Conservation (phyloP, 2,113 vertebrate genomes). For the Sceloporus undulatus region DNA sequence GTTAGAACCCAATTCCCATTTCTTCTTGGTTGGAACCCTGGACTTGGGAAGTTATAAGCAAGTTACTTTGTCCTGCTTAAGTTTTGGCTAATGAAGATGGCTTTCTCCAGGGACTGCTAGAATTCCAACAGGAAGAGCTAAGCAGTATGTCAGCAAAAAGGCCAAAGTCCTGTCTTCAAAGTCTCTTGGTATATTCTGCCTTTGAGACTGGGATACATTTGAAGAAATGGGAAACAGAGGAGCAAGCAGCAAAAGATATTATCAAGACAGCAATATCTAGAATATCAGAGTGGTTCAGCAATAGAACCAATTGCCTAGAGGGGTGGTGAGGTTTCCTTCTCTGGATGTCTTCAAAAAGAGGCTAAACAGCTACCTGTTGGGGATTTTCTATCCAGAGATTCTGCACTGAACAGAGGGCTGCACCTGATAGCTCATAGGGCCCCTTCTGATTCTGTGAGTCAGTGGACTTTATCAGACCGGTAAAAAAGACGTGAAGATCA, state of each 20-base stretch:
- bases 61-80: neutral
- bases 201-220: neutral
- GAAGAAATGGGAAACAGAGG: neutral
- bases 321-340: too few species aligned
- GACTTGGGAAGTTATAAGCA: neutral
- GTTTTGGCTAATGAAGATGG: neutral
- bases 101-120: neutral
- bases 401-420: too few species aligned
- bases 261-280: neutral
- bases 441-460: too few species aligned
- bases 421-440: too few species aligned
- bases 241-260: neutral
- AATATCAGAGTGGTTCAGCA: too few species aligned
- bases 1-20: neutral
- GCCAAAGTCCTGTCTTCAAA: neutral
- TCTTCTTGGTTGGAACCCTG: neutral
- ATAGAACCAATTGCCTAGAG: too few species aligned
- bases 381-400: too few species aligned
- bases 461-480: too few species aligned
- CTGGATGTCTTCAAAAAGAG: too few species aligned
- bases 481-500: too few species aligned
- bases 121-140: neutral
- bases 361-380: too few species aligned
- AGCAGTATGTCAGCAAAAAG: neutral
- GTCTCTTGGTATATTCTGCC: neutral